Evolutionary conservation across 2,113 vertebrate species (phyloP).

Genomic region (Amphiprion ocellaris): DNA sequence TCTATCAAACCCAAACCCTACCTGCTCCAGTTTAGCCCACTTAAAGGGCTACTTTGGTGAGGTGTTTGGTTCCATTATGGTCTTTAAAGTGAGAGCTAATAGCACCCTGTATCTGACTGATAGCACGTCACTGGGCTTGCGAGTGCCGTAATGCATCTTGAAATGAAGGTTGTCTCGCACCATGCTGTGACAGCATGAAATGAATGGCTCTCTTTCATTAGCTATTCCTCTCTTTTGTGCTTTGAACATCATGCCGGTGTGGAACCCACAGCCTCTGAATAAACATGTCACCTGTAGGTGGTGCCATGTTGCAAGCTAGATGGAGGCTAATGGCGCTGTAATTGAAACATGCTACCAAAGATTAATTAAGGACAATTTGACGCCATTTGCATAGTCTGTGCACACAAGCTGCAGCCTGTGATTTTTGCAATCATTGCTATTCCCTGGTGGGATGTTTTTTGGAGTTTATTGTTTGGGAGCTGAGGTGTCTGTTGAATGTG

Average conservation of each 20-base stretch:
- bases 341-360: conserved; percentile 29
- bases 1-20: conserved; percentile 47
- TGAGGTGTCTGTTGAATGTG: conserved; percentile 40
- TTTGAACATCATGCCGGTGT: conserved; percentile 18
- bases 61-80: conserved; percentile 69
- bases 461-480: conserved; percentile 34
- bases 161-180: conserved; percentile 66
- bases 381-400: conserved; percentile 47
- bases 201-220: conserved; percentile 73
- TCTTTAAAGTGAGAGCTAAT: conserved; percentile 66
- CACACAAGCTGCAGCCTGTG: conserved; percentile 18
- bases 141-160: conserved; percentile 77
- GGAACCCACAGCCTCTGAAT: conserved; percentile 39
- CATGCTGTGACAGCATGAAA: conserved; percentile 68
- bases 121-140: conserved; percentile 53
- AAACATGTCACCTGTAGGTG: conserved; percentile 60
- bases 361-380: conserved; percentile 56
- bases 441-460: conserved; percentile 56
- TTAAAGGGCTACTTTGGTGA: conserved; percentile 38
- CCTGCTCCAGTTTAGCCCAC: conserved; percentile 47
- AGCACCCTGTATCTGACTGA: conserved; percentile 64
- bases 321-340: conserved; percentile 44
- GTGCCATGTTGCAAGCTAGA: conserved; percentile 11
- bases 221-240: conserved; percentile 38
- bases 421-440: conserved; percentile 34